Evolutionary conservation across 2,113 vertebrate genomes (phyloP), one percentile per base, ranked within the genome.

Genomic region (Actinemys pallida): DNA sequence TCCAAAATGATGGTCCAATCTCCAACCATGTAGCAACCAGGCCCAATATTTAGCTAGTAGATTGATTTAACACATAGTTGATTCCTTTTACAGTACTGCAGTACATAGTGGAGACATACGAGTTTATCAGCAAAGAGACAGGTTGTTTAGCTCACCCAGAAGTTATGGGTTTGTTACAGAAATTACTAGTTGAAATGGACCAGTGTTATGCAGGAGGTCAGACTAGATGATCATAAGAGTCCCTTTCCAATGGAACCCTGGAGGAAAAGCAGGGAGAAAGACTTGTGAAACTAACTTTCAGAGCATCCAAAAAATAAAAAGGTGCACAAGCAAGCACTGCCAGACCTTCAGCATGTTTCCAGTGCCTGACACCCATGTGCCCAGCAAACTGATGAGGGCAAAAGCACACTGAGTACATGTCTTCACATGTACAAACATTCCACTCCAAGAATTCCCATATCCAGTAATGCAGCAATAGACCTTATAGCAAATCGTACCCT

Each of bases 381-480:
- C 65, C n/a, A n/a, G 35, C 35, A 39, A 69, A 20, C 7, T 9
- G 17, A 20, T 8, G 65, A 69, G 17, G 84, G 47, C 49, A 56
- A 92, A 65, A 47, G 27, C 59, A 84, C 13, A 2, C 16, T 31
- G 75, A n/a, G 42, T 20, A 79, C 20, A 79, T 0, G 1, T 12
- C 50, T 50, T 16, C 50, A 16, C 4, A 50, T 5, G 65, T 76
- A 65, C 25, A 86, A 25, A 10, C 72, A 76, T 42, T 42, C 35
- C 20, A 81, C 35, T 20, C 27, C 1, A 53, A 29, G 47, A 25
- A 81, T 17, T 82, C 54, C 0, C 0, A 49, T 54, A 42, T 65
- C 12, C 90, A 31, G 16, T 35, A 81, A 83, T 57, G 31, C 90
- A 31, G 16, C 39, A 81, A 83, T 57, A 62, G 12, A 62, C 12